These are phyloP conservation scores for Laterallus jamaicensis DNA, from an alignment of 2,113 vertebrate genomes.

Conservation along the genomic window DNA sequence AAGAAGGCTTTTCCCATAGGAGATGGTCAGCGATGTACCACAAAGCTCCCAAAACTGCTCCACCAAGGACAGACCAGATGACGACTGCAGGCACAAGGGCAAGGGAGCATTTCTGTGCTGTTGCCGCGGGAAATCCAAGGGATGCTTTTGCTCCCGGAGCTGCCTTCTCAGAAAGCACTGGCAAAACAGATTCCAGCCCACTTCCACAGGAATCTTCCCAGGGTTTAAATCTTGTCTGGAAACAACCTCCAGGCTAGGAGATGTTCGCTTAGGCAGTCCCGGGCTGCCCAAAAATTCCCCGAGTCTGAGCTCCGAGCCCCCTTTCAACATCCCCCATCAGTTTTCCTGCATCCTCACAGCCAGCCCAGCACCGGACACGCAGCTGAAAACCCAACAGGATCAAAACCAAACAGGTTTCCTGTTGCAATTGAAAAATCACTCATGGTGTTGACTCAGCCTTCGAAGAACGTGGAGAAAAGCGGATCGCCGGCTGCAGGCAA, in stretches of 20 bases:
- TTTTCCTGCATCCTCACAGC: background rate
- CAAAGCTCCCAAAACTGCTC: background rate
- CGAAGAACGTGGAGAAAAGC: background rate
- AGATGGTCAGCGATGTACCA: background rate
- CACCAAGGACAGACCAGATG: background rate
- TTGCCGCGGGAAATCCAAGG: fast-evolving
- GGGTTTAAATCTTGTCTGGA: background rate
- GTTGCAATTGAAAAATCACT: fast-evolving
- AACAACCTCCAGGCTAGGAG: background rate
- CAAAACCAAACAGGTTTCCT: background rate
- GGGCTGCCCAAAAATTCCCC: background rate
- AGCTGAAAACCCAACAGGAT: background rate
- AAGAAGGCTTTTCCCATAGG: background rate
- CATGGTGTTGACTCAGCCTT: fast-evolving
- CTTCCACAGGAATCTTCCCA: background rate
- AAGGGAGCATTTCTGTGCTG: background rate
- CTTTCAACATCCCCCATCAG: fast-evolving
- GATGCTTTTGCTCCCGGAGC: background rate
- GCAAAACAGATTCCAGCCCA: background rate
- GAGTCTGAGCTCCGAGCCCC: background rate
- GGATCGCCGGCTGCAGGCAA: fast-evolving
- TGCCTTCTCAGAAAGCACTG: background rate
- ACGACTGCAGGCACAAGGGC: background rate
- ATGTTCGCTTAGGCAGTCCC: too few species aligned
- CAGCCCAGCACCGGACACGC: fast-evolving